These are phyloP conservation scores for Anguilla pacifica DNA, from an alignment of 2,797 vertebrate species.

Conservation along the genomic window DNA sequence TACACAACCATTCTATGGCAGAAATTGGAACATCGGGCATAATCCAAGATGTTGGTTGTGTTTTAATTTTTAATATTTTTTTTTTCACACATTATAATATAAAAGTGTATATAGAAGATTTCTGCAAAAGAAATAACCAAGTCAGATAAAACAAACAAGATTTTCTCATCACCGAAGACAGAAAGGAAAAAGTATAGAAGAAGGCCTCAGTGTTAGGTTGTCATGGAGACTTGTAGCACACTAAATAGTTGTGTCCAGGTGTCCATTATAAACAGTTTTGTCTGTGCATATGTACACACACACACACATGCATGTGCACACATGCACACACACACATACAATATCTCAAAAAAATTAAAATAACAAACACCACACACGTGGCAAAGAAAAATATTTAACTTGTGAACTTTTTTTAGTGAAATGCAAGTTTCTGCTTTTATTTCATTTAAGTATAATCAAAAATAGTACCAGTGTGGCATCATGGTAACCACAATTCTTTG, in stretches of 20 bases:
- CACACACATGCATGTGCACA: conserved; percentile 46
- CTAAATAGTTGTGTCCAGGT: conserved; percentile 56
- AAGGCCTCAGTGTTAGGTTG: conserved; percentile 76
- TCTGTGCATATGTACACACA: conserved; percentile 27
- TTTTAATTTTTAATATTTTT: conserved; percentile 52
- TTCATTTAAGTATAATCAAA: conserved; percentile 47
- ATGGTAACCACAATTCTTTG: conserved; percentile 62
- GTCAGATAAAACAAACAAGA: conserved; percentile 67
- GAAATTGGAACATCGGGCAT: not conserved
- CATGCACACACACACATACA: conserved; percentile 26
- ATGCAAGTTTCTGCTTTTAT: conserved; percentile 74
- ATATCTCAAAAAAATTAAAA: conserved; percentile 41
- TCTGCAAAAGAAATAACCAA: conserved; percentile 73
- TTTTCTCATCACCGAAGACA: conserved; percentile 61
- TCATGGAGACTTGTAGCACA: conserved; percentile 65
- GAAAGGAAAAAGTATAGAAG: conserved; percentile 54
- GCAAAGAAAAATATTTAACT: conserved; percentile 74
- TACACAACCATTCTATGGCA: not conserved
- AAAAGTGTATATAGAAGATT: conserved; percentile 81
- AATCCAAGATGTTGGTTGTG: conserved; percentile 24
- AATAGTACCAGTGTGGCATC: conserved; percentile 87
- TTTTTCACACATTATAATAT: conserved; percentile 73
- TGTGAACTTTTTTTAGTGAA: conserved; percentile 81
- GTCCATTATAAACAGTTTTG: conserved; percentile 22
- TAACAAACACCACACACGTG: conserved; percentile 66